These are phyloP conservation scores for Ephialtes manifestator DNA, from an alignment of 2,888 invertebrate genomes.

Conservation along the genomic window DNA sequence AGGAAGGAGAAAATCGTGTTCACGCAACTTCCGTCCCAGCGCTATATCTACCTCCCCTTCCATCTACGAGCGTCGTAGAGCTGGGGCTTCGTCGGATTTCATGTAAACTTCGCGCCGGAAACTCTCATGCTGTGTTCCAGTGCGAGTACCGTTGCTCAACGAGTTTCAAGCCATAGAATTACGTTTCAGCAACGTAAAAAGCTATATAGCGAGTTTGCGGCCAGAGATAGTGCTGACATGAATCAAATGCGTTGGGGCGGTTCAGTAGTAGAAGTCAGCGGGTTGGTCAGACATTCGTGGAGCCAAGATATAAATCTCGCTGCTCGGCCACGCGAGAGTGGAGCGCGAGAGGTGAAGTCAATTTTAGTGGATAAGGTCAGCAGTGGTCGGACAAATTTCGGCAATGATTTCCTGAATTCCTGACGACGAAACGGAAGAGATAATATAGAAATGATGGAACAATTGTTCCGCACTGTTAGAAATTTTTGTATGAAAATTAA, in stretches of 20 bases:
- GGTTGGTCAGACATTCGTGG: slow-evolving; percentile 38
- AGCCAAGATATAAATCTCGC: slow-evolving; percentile 59
- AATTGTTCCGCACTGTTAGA: too few relatives aligned
- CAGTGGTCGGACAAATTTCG: slow-evolving; percentile 8
- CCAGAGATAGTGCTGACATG: background rate
- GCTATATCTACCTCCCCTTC: background rate
- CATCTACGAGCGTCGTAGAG: background rate
- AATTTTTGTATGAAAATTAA: too few relatives aligned
- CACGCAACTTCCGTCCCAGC: slow-evolving; percentile 38
- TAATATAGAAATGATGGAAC: background rate
- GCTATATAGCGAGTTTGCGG: background rate
- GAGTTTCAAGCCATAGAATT: background rate
- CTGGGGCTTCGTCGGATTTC: slow-evolving; percentile 12
- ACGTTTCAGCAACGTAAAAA: slow-evolving; percentile 10
- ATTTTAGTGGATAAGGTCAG: slow-evolving; percentile 24
- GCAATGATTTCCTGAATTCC: slow-evolving; percentile 9
- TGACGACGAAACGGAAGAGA: background rate
- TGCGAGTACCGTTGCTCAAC: background rate
- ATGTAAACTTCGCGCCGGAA: slow-evolving; percentile 9
- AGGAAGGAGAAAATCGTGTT: slow-evolving; percentile 32
- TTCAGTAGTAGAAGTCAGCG: slow-evolving; percentile 43
- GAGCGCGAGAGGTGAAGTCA: background rate
- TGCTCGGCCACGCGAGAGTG: background rate
- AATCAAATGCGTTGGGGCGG: slow-evolving; percentile 3
- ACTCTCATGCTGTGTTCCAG: background rate